Evolutionary conservation across 2,797 vertebrate genomes (phyloP).

Genomic region (Orestias chungarensis): DNA sequence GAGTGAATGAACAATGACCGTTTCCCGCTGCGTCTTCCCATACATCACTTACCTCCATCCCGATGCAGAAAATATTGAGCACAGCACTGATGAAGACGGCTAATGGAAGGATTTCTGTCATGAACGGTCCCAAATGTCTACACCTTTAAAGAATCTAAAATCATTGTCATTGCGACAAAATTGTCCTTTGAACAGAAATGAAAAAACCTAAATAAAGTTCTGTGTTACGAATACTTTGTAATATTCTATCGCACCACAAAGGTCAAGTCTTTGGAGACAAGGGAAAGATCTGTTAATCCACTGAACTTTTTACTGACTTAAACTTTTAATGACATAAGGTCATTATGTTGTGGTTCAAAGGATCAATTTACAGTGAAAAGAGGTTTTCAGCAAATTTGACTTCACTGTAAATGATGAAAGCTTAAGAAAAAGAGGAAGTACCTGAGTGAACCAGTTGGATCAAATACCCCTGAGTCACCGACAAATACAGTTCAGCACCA

Average conservation of each 20-base stretch:
- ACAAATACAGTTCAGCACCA: not conserved
- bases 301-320: not conserved
- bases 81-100: not conserved
- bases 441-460: not conserved
- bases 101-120: not conserved
- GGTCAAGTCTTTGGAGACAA: conserved; percentile 37
- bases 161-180: no score
- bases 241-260: conserved; percentile 52
- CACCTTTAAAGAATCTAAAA: conserved; percentile 39
- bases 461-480: not conserved
- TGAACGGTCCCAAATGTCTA: conserved; percentile 23
- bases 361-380: not conserved
- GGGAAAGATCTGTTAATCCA: not conserved
- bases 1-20: conserved; percentile 73
- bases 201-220: no score
- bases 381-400: not conserved
- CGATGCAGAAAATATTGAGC: not conserved
- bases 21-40: conserved; percentile 31
- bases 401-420: not conserved
- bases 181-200: no score
- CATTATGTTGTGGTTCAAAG: not conserved
- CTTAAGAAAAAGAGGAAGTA: not conserved
- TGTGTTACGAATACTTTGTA: conserved; percentile 45
- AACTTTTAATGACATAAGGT: no score
- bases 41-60: not conserved